Base-by-base conservation (phyloP, 2,797 vertebrate genomes). In the Alca torda region DNA sequence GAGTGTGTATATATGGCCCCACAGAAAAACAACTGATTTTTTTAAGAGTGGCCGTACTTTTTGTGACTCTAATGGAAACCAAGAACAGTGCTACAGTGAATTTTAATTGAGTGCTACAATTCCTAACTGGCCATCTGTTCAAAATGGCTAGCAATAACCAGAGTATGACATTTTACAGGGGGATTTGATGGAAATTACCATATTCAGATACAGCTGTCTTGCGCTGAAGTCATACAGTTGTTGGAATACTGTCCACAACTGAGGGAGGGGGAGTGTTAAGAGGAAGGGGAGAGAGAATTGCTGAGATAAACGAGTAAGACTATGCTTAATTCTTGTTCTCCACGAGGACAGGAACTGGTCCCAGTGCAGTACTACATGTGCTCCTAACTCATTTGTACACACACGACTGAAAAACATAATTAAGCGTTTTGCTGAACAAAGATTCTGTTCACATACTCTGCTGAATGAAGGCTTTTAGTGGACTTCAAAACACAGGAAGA, bases 401-500 rank as follows among this genome's bases (percentile, higher is more conserved):
- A 75, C 39, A 61, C 0, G 2, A 56, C 35, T 64, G 77, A 81
- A 94, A 91, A 90, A 57, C 13, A 7, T 31, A 84, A 79, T 63
- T 53, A 77, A 60, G 45, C 53, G 28, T 84, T 91, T 91, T 78
- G 51, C 73, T 83, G 50, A 90, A 92, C 63, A 94, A 95, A 84
- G 82, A 70, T 69, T 88, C 73, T 73, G 33, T 84, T 96, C 76
- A 94, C 23, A 51, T 30, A 54, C 35, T 69, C 35, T 56, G 35
- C 53, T 91, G 84, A 93, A 84, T 61, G 54, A 91, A 88, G 69
- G 61, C 89, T 92, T 92, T 94, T 78, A 56, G 54, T 69, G 53
- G 43, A 72, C 59, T 85, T 86, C 87, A 90, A 91, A 90, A 91
- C 57, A 88, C 20, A 65, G 69, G 46, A 91, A 92, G 65, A 89